Evolutionary conservation across 2,113 vertebrate species (phyloP).

Genomic region (Sphaerodactylus townsendi): DNA sequence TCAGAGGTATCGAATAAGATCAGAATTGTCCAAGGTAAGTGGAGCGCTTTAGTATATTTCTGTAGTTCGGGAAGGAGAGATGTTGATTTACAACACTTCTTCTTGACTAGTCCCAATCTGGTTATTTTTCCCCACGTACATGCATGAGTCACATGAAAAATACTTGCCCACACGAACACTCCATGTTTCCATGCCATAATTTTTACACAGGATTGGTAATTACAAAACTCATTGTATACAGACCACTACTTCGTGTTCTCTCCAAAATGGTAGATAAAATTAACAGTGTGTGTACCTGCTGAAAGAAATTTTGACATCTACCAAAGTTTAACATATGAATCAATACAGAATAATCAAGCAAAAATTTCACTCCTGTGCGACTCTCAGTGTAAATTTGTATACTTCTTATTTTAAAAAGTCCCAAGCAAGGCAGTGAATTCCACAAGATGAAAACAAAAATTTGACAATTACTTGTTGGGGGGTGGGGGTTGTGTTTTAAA

Average conservation of each 20-base stretch:
- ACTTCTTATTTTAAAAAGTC: too few species aligned
- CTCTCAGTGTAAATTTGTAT: too few species aligned
- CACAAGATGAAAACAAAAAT: neutral
- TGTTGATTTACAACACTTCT: neutral
- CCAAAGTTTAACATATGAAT: too few species aligned
- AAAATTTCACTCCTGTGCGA: too few species aligned
- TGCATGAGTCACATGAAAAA: neutral
- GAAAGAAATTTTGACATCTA: too few species aligned
- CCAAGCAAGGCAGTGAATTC: too few species aligned
- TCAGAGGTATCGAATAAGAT: neutral
- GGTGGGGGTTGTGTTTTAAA: neutral
- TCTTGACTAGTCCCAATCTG: neutral
- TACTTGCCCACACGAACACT: too few species aligned
- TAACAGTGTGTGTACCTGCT: too few species aligned
- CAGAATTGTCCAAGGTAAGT: neutral
- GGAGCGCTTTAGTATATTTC: neutral
- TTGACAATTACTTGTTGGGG: neutral
- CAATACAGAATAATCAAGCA: too few species aligned
- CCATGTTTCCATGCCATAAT: neutral
- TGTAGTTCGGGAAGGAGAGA: neutral
- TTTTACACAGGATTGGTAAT: neutral
- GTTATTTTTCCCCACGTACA: neutral
- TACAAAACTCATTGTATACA: neutral
- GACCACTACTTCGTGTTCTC: too few species aligned
- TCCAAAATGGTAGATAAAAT: too few species aligned